Conservation (phyloP, 2,797 vertebrate genomes). For the Thripadectes ignobilis region DNA sequence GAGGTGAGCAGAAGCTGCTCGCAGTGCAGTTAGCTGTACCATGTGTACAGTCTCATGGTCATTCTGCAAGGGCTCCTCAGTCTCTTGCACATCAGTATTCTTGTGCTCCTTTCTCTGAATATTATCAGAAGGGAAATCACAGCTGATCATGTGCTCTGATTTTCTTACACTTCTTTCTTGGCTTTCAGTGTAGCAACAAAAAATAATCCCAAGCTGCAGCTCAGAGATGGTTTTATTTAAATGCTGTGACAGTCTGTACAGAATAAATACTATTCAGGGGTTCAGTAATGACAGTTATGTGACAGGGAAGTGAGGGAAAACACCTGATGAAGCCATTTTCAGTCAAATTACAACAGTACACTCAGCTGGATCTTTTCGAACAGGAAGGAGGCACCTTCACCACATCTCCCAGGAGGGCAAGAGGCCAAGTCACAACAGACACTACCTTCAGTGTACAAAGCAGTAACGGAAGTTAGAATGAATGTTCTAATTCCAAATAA, state of each 20-base stretch:
- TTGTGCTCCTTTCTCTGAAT: neutral
- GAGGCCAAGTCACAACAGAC: neutral
- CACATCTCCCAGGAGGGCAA: neutral
- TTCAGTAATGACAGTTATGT: neutral
- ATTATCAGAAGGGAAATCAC: fast-evolving
- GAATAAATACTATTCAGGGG: neutral
- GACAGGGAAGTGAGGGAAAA: neutral
- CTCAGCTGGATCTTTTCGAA: no score
- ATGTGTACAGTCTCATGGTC: fast-evolving
- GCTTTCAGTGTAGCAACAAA: neutral
- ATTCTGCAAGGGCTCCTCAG: neutral
- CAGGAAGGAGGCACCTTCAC: neutral
- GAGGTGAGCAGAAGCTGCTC: fast-evolving
- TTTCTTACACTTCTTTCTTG: fast-evolving
- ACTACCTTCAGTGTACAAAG: neutral
- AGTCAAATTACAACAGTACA: neutral
- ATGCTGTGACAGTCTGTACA: neutral
- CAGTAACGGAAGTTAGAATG: neutral
- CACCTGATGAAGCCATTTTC: neutral
- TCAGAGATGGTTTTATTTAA: neutral
- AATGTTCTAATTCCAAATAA: neutral
- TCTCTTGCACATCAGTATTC: fast-evolving
- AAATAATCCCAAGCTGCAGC: neutral
- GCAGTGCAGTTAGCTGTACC: fast-evolving
- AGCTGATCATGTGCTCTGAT: fast-evolving